phyloP scores from a whole-genome alignment of 2,797 vertebrate species.

The Crocodylus rhombifer region DNA sequence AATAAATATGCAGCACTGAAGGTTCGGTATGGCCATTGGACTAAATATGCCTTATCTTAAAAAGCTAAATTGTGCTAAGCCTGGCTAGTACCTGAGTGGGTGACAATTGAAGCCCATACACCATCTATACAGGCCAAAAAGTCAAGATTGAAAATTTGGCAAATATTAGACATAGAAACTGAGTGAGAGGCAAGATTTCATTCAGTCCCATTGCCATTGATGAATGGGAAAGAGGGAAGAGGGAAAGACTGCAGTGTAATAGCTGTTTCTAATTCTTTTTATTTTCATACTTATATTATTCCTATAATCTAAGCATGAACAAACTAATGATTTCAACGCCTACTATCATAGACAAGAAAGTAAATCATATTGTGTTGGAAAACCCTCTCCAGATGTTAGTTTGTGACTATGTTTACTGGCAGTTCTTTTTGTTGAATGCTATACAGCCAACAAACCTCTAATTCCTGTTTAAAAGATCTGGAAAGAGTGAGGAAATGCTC shows the following conservation, averaged over 20 bases:
- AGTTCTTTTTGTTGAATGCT: neutral
- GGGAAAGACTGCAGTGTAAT: neutral
- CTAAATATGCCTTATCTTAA: too few relatives aligned
- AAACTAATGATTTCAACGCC: neutral
- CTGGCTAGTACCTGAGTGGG: too few relatives aligned
- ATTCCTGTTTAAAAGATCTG: neutral
- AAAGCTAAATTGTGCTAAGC: too few relatives aligned
- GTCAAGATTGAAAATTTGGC: too few relatives aligned
- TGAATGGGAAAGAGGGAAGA: too few relatives aligned
- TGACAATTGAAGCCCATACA: too few relatives aligned
- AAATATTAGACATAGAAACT: too few relatives aligned
- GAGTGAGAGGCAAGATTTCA: too few relatives aligned
- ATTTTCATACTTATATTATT: neutral
- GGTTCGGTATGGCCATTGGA: too few relatives aligned
- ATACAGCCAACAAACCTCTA: neutral
- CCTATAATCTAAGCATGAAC: neutral
- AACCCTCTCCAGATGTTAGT: neutral
- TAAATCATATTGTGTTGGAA: neutral
- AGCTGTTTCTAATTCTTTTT: neutral
- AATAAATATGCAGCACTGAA: too few relatives aligned
- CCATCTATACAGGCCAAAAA: too few relatives aligned
- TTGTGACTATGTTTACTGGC: neutral
- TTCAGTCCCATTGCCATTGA: too few relatives aligned
- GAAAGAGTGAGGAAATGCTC: neutral
- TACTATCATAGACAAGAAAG: neutral